A percentile compares a stretch with the other conserved stretches of the same genome.
phyloP scores from a whole-genome alignment of 2,888 invertebrate genomes.

The Pharmacophagus antenor region DNA sequence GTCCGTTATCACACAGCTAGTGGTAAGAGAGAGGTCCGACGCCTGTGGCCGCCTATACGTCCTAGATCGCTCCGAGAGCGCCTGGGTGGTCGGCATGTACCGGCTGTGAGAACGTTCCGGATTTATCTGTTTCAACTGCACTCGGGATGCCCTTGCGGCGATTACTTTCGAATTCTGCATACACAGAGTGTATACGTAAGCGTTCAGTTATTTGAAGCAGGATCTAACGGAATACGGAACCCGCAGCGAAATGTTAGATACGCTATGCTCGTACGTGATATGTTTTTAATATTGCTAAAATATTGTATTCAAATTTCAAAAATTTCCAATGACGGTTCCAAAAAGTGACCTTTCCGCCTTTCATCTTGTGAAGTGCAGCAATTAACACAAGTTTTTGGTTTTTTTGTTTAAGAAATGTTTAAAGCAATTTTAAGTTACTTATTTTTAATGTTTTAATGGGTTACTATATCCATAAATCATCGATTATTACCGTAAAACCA shows the following conservation, averaged over 20 bases:
- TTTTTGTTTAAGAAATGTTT: no score
- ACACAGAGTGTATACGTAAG: constrained; percentile 2
- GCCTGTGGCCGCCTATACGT: constrained; percentile 26
- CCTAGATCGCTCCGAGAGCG: constrained; percentile 47
- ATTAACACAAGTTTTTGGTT: no score
- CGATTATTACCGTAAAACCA: background rate
- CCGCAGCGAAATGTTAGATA: background rate
- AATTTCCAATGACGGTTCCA: no score
- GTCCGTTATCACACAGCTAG: constrained; percentile 25
- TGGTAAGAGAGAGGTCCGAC: constrained; percentile 26
- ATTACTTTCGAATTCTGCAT: constrained; percentile 26
- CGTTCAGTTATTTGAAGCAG: constrained; percentile 4
- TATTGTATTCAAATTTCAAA: no score
- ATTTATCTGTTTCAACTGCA: constrained; percentile 26
- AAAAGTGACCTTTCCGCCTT: no score
- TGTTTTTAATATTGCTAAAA: no score
- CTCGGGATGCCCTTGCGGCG: constrained; percentile 29
- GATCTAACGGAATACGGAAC: background rate
- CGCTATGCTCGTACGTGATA: no score
- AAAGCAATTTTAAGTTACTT: no score
- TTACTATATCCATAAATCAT: background rate
- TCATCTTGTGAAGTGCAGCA: no score
- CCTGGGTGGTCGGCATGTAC: constrained; percentile 36
- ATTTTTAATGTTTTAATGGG: background rate
- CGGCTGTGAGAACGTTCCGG: constrained; percentile 8